Base-by-base conservation (phyloP, 2,113 vertebrate species). In the Bos javanicus region DNA sequence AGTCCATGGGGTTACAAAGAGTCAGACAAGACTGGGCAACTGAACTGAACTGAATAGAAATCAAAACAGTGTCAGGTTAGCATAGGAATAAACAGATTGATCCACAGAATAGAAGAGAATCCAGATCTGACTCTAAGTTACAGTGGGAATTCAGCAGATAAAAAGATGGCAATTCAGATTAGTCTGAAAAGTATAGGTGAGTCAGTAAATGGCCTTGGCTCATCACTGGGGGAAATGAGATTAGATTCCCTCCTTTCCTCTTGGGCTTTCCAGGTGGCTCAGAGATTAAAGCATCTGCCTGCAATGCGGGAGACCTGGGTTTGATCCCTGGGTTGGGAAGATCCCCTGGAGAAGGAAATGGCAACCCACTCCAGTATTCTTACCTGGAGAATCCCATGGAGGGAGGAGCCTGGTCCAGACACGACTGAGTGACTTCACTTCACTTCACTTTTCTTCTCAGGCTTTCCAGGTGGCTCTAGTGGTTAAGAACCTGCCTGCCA, bases 251-350 rank as follows among this genome's bases (percentile, higher is more conserved):
- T 71, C 36, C n/a, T 71, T 71, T 39, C 67, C 23, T 71, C n/a
- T 71, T 39, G 19, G 67, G 67, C 67, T 71, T 71, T 36, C 17
- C n/a, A 36, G n/a, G 64, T 71, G n/a, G 64, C 4, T 10, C 64
- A 71, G 62, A n/a, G 8, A 19, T 71, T 36, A 71, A 36, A 71
- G 19, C 19, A 71, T 11, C n/a, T 71, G 64, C 19, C 64, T 71
- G 17, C 59, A 30, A 30, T 60, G 2, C 0, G 0, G 59, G 9
- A 36, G n/a, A 36, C n/a, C 9, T 11, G n/a, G 17, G 64, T 36
- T 71, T 3, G 19, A 71, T 71, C 64, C 10, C 64, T 36, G 64
- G n/a, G 9, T 71, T 5, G n/a, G 8, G n/a, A 71, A 71, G 64
- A 36, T 71, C 64, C 17, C 64, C 64, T 71, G 33, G 64, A 67